Evolutionary conservation across 2,113 vertebrate species (phyloP).

Genomic region (Labeo rohita): DNA sequence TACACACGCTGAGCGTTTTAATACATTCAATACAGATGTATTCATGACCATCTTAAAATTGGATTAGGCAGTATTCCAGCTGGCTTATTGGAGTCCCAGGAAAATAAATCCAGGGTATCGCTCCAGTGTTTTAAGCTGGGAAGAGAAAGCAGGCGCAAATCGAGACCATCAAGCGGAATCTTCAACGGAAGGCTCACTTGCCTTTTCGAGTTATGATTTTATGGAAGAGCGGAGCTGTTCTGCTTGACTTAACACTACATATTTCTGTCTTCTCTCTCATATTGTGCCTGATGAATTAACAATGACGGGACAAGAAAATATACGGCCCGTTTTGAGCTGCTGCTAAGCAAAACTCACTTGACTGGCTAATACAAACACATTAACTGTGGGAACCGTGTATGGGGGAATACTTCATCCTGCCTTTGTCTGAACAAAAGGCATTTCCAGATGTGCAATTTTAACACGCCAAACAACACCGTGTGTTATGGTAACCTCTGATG

Average conservation of each 20-base stretch:
- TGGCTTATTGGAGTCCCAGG: conserved; percentile 43
- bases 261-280: conserved; percentile 21
- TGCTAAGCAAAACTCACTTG: conserved; percentile 13
- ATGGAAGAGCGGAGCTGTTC: conserved; percentile 27
- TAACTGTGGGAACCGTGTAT: conserved; percentile 19
- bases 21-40: conserved; percentile 42
- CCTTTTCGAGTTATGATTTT: conserved; percentile 20
- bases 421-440: conserved; percentile 22
- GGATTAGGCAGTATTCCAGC: conserved; percentile 50
- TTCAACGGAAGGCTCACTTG: conserved; percentile 19
- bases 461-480: not conserved
- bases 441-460: conserved; percentile 37
- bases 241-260: conserved; percentile 30
- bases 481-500: conserved; percentile 40
- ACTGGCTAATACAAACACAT: conserved; percentile 20
- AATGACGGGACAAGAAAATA: conserved; percentile 26
- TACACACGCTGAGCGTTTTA: conserved; percentile 24
- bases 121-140: conserved; percentile 42
- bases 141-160: conserved; percentile 2
- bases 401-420: conserved; percentile 22
- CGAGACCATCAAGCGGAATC: not conserved
- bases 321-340: not conserved
- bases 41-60: conserved; percentile 48
- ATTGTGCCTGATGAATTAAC: conserved; percentile 28
- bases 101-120: conserved; percentile 27